Base-by-base conservation (phyloP, 2,797 vertebrate species). In the Numenius phaeopus region DNA sequence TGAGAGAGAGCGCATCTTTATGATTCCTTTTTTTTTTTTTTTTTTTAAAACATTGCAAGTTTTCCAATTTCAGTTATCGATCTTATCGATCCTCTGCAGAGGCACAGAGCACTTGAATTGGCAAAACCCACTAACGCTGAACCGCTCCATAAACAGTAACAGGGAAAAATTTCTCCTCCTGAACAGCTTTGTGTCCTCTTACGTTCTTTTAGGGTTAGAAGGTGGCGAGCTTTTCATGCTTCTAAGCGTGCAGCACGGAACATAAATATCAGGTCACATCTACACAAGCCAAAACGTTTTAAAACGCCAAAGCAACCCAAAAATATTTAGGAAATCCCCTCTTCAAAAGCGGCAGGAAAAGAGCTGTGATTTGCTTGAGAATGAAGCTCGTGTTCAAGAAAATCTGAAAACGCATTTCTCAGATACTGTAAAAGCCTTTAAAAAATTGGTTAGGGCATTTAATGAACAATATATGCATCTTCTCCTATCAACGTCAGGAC, bases 51-150 rank as follows among this genome's bases (percentile, higher is more conserved):
- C 40, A 75, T 15, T 49, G 65, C 27, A 87, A 70, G 55, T 88
- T 96, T 95, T 88, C 89, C 90, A 64, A 30, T 93, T 96, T 83
- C 39, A 86, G 73, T 32, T 86, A 95, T 34, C 80, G 93, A 89
- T 81, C 73, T 32, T 86, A 95, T 34, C 80, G 93, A 89, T 81
- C 73, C 47, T 91, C 80, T 50, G 49, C 2, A 52, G 66, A 61
- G 14, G 16, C 42, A 27, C 30, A 8, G 0, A 54, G 83, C 4
- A 27, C 93, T 96, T 78, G 61, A 77, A 89, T 26, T 76, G 90
- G 84, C 87, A 87, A 81, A 69, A 34, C 7, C 14, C 44, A 26
- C 49, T 13, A 54, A 83, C 16, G 4, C 57, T 77, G 71, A 89
- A 91, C 90, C 52, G 80, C 62, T 94, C 86, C 70, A 58, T 72